A percentile compares a stretch with the other conserved stretches of the same genome.
These are phyloP conservation scores for Amphiprion percula DNA, from an alignment of 2,113 vertebrate species.

Conservation along the genomic window DNA sequence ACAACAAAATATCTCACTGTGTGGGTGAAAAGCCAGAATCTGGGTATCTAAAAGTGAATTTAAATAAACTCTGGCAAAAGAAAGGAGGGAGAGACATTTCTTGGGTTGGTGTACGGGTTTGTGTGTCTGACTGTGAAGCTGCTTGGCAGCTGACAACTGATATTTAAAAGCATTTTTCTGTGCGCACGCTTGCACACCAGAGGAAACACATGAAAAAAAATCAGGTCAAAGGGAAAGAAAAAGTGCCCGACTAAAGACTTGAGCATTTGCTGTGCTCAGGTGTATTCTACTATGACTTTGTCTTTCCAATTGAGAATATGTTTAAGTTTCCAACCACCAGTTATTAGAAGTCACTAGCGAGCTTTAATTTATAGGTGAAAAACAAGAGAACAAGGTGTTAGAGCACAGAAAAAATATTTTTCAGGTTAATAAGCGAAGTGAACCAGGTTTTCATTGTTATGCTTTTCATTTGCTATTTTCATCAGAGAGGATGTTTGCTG, in stretches of 20 bases:
- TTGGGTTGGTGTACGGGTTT: conserved; percentile 43
- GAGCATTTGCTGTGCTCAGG: conserved; percentile 38
- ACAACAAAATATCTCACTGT: conserved; percentile 56
- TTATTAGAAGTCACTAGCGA: conserved; percentile 11
- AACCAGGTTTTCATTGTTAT: not conserved
- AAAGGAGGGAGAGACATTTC: conserved; percentile 29
- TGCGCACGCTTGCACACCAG: conserved; percentile 55
- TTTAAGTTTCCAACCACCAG: conserved; percentile 12
- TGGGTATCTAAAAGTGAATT: conserved; percentile 42
- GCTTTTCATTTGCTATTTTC: not conserved
- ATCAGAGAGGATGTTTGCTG: conserved; percentile 14
- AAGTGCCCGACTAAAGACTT: conserved; percentile 49
- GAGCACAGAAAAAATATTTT: not conserved
- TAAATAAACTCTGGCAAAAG: conserved; percentile 37
- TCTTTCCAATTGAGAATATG: conserved; percentile 37
- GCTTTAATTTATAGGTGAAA: not conserved
- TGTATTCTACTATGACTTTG: conserved; percentile 34
- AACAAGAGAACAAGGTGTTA: not conserved
- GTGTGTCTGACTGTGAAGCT: conserved; percentile 57
- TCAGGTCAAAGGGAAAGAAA: conserved; percentile 66
- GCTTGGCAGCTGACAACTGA: conserved; percentile 70
- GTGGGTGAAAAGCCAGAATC: conserved; percentile 39
- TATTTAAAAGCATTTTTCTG: conserved; percentile 73
- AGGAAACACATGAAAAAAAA: conserved; percentile 53
- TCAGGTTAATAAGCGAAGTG: not conserved